Evolutionary conservation across 2,113 vertebrate genomes (phyloP).

Genomic region (Panurus biarmicus): DNA sequence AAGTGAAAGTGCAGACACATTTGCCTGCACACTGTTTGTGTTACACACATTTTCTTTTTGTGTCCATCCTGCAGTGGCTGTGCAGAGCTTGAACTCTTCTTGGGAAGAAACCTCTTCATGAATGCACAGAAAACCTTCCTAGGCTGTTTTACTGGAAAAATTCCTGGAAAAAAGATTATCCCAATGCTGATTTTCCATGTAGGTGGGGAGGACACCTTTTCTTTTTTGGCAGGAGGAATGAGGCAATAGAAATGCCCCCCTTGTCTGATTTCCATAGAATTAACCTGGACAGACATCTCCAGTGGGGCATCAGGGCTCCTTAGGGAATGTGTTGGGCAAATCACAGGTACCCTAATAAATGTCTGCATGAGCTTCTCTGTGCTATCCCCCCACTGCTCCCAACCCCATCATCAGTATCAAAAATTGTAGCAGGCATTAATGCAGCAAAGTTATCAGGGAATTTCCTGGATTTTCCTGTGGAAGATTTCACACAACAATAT

Average conservation of each 20-base stretch:
- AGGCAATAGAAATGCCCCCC: background rate
- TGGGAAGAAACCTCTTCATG: background rate
- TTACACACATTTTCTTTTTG: background rate
- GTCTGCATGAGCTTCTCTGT: background rate
- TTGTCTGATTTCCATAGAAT: background rate
- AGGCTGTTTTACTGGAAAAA: background rate
- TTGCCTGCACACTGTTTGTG: background rate
- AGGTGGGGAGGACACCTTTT: background rate
- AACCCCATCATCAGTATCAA: background rate
- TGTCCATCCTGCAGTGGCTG: background rate
- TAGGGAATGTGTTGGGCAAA: background rate
- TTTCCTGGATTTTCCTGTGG: background rate
- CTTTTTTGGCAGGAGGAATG: background rate
- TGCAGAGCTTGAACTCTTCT: background rate
- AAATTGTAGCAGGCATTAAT: background rate
- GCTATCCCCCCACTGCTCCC: background rate
- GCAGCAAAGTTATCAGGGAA: background rate
- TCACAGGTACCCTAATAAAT: background rate
- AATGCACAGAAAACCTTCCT: background rate
- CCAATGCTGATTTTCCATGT: background rate
- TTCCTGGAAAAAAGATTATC: background rate
- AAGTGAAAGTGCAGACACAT: background rate
- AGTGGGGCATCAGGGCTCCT: background rate
- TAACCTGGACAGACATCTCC: background rate
- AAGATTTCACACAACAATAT: background rate